A percentile compares a stretch with the other conserved stretches of the same genome.
These are phyloP conservation scores for Parauchenoglanis punctatus DNA, from an alignment of 2,797 vertebrate genomes.

Conservation along the genomic window DNA sequence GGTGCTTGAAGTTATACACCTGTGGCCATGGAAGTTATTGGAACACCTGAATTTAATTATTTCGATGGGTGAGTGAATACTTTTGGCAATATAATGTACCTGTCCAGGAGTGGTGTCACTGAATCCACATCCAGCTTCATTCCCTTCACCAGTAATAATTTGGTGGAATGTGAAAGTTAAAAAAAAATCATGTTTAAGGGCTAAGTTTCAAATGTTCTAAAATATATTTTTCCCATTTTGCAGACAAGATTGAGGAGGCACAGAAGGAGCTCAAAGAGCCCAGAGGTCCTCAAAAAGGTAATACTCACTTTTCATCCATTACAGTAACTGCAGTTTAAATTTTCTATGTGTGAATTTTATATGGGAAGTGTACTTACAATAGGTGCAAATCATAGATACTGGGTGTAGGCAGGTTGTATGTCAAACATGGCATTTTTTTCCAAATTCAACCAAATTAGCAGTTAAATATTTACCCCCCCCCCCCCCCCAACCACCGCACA, in stretches of 20 bases:
- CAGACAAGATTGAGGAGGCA: conserved; percentile 99
- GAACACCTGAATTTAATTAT: no score
- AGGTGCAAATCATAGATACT: not conserved
- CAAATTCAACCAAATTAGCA: not conserved
- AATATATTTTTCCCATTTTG: conserved; percentile 56
- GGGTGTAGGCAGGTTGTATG: not conserved
- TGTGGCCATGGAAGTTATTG: no score
- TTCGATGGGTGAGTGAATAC: no score
- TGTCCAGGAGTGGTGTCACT: not conserved
- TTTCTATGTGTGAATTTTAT: not conserved
- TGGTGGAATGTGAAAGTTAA: no score
- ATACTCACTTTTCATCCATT: conserved; percentile 44
- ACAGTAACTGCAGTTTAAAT: not conserved
- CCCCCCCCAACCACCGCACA: not conserved
- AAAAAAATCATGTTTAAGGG: not conserved
- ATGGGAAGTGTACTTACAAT: not conserved
- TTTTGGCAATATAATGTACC: no score
- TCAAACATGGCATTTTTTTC: not conserved
- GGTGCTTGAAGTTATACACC: no score
- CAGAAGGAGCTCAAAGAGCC: conserved; percentile 96
- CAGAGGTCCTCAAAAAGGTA: conserved; percentile 90
- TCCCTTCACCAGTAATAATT: not conserved
- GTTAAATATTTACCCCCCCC: not conserved
- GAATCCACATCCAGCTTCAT: not conserved
- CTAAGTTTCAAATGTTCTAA: conserved; percentile 37